Evolutionary conservation across 2,797 vertebrate genomes (phyloP), one percentile per base, ranked within the genome.

Genomic region (Tamandua tetradactyla): DNA sequence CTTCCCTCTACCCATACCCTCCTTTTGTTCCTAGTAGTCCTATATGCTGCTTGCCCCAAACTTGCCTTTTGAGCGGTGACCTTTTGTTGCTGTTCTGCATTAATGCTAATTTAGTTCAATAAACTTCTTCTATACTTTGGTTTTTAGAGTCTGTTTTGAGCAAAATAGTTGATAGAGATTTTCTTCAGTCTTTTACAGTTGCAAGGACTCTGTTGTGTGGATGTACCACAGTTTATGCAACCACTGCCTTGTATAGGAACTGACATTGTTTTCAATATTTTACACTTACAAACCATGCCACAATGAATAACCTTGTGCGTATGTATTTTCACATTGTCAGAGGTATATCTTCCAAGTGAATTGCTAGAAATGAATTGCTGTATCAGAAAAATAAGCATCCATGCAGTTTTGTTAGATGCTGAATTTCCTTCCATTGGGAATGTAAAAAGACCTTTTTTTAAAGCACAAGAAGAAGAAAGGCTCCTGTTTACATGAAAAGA

Each of bases 391-490:
- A 92, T 69, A 96, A 92, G 18, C 52, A 71, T 62, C 62, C 17
- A 15, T 71, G 52, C 78, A 49, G 62, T 92, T 95, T 89, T 92
- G 40, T 95, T 94, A 89, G 61, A 82, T 81, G 44, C 25, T 75
- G 57, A 82, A 81, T 86, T 86, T 55, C 64, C 55, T 8, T 87
- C 47, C 15, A n/a, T 20, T 20, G 15, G 62, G 13, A 40, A 83
- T 68, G n/a, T 69, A 71, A 87, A 93, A 92, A 94, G 32, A 42
- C 22, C 64, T 44, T 75, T 91, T 74, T 10, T 32, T 55, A 89
- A 94, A 94, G 20, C 69, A 90, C 61, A 91, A 78, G 12, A 71
- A 88, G 78, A 64, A 89, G n/a, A 76, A 88, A 95, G 82, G 42
- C 47, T 89, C 55, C 59, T 94, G 57, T 94, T 86, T 49, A 88